Conservation (phyloP, 2,113 vertebrate species). For the Poecilia latipinna region DNA sequence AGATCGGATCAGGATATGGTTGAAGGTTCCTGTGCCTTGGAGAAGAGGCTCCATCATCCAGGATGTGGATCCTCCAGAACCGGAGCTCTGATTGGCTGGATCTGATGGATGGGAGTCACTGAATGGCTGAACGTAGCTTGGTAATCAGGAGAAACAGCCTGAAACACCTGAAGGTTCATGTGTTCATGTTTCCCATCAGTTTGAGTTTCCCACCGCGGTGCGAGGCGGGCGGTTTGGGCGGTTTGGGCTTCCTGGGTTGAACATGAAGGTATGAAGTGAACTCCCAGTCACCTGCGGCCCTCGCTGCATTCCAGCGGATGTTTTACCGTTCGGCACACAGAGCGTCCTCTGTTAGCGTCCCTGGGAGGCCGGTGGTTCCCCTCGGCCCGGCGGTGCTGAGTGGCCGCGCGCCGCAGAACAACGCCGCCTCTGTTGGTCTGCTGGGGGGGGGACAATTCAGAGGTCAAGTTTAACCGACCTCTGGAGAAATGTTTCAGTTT, state of each 20-base stretch:
- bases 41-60: no score
- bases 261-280: constrained; percentile 72
- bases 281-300: constrained; percentile 73
- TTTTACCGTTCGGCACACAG: constrained; percentile 67
- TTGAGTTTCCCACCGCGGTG: constrained; percentile 60
- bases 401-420: constrained; percentile 65
- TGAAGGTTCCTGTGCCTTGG: no score
- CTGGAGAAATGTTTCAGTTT: background rate
- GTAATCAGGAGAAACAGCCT: no score
- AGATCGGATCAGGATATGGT: no score
- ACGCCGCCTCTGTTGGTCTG: constrained; percentile 67
- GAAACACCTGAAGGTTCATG: no score
- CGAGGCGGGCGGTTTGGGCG: constrained; percentile 47
- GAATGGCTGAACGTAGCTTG: no score
- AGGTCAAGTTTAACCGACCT: no score
- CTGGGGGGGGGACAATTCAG: no score
- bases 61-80: no score
- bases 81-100: no score
- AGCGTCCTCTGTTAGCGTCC: constrained; percentile 72
- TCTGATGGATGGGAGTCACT: no score
- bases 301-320: constrained; percentile 74
- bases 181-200: no score
- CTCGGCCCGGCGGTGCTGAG: constrained; percentile 65
- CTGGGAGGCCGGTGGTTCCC: constrained; percentile 65
- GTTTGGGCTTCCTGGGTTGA: constrained; percentile 40